Evolutionary conservation across 2,888 invertebrate genomes (phyloP), one percentile per base, ranked within the genome.

Genomic region (Ochropacha duplaris): DNA sequence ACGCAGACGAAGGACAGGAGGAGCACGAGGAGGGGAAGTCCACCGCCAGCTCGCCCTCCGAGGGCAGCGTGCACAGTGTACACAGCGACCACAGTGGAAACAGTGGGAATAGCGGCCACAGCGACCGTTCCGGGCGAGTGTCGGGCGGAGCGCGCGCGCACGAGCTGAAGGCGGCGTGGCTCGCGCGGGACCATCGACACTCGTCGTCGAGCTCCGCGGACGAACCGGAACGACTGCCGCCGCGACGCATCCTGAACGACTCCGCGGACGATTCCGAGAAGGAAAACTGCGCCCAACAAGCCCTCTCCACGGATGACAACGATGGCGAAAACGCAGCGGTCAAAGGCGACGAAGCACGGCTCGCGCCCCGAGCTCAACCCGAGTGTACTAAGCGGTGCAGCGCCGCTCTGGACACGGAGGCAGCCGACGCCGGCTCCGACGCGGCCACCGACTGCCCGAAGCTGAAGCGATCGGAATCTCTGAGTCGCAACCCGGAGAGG

Each of bases 1-100:
- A 94, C 88, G 95, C 94, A 69, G 96, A 95, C 84, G 95, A 95
- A 85, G 94, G 94, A 62, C 94, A 94, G 62, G 95, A 95, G 77
- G 94, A 91, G 71, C 86, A 87, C 65, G 83, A 79, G 66, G 79
- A 78, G 69, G 87, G 84, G 77, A 83, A 84, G 79, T 84, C 86
- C 55, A 77, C 76, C 69, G 81, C 69, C 63, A 79, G 83, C 76
- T 84, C 87, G 59, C 81, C 81, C 19, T 84, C 87, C 60, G 86
- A 82, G 65, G 86, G 81, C 72, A 73, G 76, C 65, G 71, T 59
- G 72, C 64, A 64, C 73, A 67, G 75, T 71, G 69, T 63, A 66
- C 39, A 44, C 39, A 44, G 72, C 66, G 56, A 49, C 54, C 60
- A 12, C 26, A 39, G 63, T 57, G 60, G 56, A 60, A 52, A 55